These are phyloP conservation scores for Paralinhomoeus sp. DNA, from an alignment of 2,888 invertebrate species.

Conservation along the genomic window DNA sequence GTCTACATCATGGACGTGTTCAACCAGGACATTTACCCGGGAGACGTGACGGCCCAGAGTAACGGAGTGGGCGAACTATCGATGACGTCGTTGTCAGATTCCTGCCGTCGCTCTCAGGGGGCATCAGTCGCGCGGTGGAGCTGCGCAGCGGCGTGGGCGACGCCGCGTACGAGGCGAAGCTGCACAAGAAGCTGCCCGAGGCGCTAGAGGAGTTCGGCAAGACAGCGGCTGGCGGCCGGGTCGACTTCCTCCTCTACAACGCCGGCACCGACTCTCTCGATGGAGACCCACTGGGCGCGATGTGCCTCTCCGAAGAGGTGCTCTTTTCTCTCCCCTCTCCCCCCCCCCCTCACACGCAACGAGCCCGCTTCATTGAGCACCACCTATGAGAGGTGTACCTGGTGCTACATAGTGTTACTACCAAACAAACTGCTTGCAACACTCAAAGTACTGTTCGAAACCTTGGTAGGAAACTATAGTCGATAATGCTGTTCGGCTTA, in stretches of 20 bases:
- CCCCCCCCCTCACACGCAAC: too few species aligned
- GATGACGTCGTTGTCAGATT: too few species aligned
- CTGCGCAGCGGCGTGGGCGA: not conserved
- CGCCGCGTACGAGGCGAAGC: constrained; percentile 1
- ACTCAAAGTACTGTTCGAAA: too few species aligned
- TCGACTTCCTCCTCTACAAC: constrained; percentile 65
- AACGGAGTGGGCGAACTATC: too few species aligned
- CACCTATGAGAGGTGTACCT: too few species aligned
- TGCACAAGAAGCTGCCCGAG: constrained; percentile 36
- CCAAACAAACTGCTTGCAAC: too few species aligned
- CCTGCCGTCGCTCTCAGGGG: not conserved
- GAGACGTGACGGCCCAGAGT: constrained; percentile 47
- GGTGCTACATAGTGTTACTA: too few species aligned
- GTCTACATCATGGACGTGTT: constrained; percentile 74
- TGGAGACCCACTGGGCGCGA: constrained; percentile 50
- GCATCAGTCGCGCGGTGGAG: not conserved
- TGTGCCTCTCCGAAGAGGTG: constrained; percentile 46
- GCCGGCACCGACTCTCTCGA: constrained; percentile 67
- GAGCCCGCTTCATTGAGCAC: too few species aligned
- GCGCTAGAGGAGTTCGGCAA: constrained; percentile 11
- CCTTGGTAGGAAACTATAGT: too few species aligned
- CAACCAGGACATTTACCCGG: constrained; percentile 55
- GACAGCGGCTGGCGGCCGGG: too few species aligned
- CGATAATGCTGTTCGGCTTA: too few species aligned
- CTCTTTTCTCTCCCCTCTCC: too few species aligned